Base-by-base conservation (phyloP, 2,113 vertebrate genomes). In the Channa maculata region DNA sequence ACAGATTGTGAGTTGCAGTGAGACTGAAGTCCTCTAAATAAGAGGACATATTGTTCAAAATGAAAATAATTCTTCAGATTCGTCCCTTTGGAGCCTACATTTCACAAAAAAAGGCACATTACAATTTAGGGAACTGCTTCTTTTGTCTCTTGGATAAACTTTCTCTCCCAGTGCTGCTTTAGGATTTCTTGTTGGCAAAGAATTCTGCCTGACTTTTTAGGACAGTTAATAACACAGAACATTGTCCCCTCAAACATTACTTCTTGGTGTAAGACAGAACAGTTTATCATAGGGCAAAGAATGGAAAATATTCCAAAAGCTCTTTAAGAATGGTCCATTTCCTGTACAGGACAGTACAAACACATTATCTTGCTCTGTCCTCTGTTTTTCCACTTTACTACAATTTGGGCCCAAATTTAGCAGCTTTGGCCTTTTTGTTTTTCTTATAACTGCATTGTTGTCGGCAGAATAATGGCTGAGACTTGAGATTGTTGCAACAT, bases 91-190 rank as follows among this genome's bases (percentile, higher is more conserved):
- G 41, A 15, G 7, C 13, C 34, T 46, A 33, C 5, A n/a, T 51
- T 69, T 39, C 6, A 58, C 6, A 46, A 63, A 58, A 8, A 67
- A 61, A 37, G 9, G 44, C 36, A 37, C 34, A 52, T 62, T 33
- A 45, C 41, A 67, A 69, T 52, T 67, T 5, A 24, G 0, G 5
- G 33, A 50, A 62, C 4, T 44, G 36, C 8, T 36, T 1, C 13
- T 67, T 37, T 58, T 51, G 51, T 44, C 79, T 52, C 5, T 39
- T 12, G 9, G 1, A 55, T 94, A 92, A 92, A 90, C 93, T 95
- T 90, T 87, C 94, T 93, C 94, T 95, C 93, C 93, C 94, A 93
- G 95, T 94, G 95, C 95, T 96, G 95, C 95, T 96, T 96, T 96
- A 94, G 94, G 94, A 96, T 96, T 96, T 96, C 94, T 95, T 92